phyloP scores from a whole-genome alignment of 2,888 invertebrate species.

The Luperina testacea region DNA sequence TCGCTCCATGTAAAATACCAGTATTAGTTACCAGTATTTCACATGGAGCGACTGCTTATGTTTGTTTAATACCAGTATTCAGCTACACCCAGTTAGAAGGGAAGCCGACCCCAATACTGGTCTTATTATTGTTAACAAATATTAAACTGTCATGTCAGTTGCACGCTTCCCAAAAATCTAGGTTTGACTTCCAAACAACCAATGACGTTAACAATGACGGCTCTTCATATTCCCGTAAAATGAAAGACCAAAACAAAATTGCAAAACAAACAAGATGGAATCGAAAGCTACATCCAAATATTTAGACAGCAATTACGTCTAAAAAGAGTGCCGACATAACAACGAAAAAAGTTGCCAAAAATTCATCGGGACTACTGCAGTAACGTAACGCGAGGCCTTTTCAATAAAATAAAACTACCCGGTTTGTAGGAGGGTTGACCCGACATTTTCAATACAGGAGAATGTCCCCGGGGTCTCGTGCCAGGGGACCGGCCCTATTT shows the following conservation, averaged over 20 bases:
- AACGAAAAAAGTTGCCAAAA: conserved; percentile 58
- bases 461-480: conserved; percentile 62
- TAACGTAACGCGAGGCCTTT: conserved; percentile 64
- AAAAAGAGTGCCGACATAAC: conserved; percentile 39
- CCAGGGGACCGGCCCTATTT: conserved; percentile 66
- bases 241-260: conserved; percentile 18
- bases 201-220: not conserved
- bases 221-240: not conserved
- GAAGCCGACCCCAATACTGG: not conserved
- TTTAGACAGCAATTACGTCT: conserved; percentile 49
- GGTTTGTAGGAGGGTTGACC: conserved; percentile 66
- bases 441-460: conserved; percentile 71
- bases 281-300: conserved; percentile 47
- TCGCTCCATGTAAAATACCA: not conserved
- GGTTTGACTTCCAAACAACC: not conserved
- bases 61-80: not conserved
- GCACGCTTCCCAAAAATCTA: not conserved
- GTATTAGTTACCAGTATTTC: too few relatives aligned
- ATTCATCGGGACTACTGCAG: conserved; percentile 50
- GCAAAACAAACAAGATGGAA: conserved; percentile 2
- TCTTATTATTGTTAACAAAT: not conserved
- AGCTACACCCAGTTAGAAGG: not conserved
- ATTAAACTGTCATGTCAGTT: not conserved
- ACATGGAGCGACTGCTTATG: too few relatives aligned
- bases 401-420: conserved; percentile 75